Base-by-base conservation (phyloP, 1,140 invertebrate species). In the Palaemon carinicauda region DNA sequence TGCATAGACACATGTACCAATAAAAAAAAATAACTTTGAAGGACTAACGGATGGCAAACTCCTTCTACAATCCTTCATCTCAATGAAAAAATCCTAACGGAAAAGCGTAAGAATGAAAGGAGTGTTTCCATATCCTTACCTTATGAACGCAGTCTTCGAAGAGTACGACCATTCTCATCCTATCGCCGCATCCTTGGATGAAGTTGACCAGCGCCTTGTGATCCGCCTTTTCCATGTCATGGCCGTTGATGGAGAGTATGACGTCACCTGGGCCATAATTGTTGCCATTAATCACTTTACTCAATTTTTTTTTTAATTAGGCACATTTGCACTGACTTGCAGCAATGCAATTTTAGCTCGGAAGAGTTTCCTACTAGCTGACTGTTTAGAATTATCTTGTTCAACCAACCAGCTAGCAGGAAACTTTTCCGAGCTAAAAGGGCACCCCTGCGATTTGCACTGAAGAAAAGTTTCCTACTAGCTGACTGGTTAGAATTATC, bases 141-240 rank as follows among this genome's bases (percentile, higher is more conserved):
- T 98, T 98, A 78, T 96, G 93, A 0, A 98, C 97, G 90, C 97
- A 98, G 91, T 98, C 96, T 93, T 98, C 97, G 91, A 98, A 98
- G 3, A 98, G 94, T 0, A 98, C 97, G 1, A 98, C 97, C 94
- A 98, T 97, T 81, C 97, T 93, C 95, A 98, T 97, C 85, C 96
- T 93, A 12, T 95, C 93, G 90, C 97, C 96, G 92, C 97, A 97
- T 89, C 95, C 94, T 91, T 97, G 97, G 71, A 98, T 98, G 89
- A 96, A 97, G 90, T 95, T 95, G 1, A 98, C 97, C 19, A 98
- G 93, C 33, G 96, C 95, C 89, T 96, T 95, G 91, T 98, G 97
- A 91, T 98, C 96, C 0, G 96, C 95, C 87, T 95, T 94, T 91
- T 98, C 97, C 94, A 98, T 97, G 90, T 97, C 96, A 50, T 94